These are phyloP conservation scores for Periophthalmus modestus DNA, from an alignment of 2,113 vertebrate genomes.

Conservation along the genomic window DNA sequence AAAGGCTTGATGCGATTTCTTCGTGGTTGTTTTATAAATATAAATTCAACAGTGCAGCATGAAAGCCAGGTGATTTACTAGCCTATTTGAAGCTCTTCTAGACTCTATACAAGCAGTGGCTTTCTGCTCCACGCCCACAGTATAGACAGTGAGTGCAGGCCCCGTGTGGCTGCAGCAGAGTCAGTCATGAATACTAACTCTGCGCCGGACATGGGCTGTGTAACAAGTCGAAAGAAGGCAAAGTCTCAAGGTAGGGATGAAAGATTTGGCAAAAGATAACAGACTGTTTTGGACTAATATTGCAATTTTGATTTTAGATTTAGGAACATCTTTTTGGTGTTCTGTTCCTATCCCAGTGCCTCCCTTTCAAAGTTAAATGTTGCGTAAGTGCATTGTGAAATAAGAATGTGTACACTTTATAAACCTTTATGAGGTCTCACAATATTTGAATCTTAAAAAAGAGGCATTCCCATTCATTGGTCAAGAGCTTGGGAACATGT, in stretches of 20 bases:
- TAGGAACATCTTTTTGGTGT: no score
- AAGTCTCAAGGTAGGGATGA: not conserved
- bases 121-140: constrained; percentile 42
- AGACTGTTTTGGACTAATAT: no score
- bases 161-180: constrained; percentile 49
- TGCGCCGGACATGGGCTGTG: constrained; percentile 42
- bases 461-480: no score
- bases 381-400: not conserved
- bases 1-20: not conserved
- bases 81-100: constrained; percentile 22
- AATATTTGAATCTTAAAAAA: no score
- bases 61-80: constrained; percentile 45
- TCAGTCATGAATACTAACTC: constrained; percentile 66
- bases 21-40: constrained; percentile 27
- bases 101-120: constrained; percentile 24
- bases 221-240: constrained; percentile 42
- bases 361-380: no score
- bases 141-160: constrained; percentile 29
- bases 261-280: not conserved
- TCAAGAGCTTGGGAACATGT: no score
- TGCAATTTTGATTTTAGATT: not conserved
- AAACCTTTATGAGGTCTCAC: no score
- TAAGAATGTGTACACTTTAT: not conserved
- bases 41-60: constrained; percentile 20
- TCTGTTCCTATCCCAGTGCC: no score